phyloP scores from a whole-genome alignment of 2,888 invertebrate species.

The Alcis repandata region DNA sequence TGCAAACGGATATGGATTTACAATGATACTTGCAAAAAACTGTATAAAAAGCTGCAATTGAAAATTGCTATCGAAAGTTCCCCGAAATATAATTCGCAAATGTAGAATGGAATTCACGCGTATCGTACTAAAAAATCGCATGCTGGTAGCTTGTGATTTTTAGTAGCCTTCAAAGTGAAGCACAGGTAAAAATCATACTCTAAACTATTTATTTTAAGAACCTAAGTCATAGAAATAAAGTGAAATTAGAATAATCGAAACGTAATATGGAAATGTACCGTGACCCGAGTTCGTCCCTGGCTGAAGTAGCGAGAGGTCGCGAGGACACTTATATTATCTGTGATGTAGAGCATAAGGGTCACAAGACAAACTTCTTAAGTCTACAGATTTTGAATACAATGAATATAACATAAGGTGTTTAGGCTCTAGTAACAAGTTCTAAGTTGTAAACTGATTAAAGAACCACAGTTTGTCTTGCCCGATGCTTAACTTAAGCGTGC shows the following conservation, averaged over 20 bases:
- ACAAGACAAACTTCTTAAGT: conserved; percentile 30
- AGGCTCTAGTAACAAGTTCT: conserved; percentile 22
- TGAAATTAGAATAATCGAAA: background rate
- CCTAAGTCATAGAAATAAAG: background rate
- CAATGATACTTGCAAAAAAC: no score
- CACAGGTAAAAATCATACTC: no score
- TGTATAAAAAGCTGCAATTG: no score
- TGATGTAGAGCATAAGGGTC: conserved; percentile 26
- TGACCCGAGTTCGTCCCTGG: conserved; percentile 5
- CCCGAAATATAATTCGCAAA: no score
- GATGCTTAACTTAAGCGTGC: background rate
- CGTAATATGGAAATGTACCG: background rate
- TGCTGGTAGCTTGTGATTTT: no score
- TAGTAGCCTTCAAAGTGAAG: no score
- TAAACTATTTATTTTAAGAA: no score
- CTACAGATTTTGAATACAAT: conserved; percentile 30
- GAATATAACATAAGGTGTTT: conserved; percentile 28
- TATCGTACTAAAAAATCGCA: no score
- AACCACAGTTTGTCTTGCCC: conserved; percentile 18
- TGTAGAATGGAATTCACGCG: no score
- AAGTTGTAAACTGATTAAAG: conserved; percentile 28
- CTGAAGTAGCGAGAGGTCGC: conserved; percentile 7
- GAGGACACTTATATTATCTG: conserved; percentile 18
- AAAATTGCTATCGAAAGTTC: no score
- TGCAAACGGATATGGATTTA: no score